These are phyloP conservation scores for Magallana gigas DNA, from an alignment of 1,140 invertebrate species.

Conservation along the genomic window DNA sequence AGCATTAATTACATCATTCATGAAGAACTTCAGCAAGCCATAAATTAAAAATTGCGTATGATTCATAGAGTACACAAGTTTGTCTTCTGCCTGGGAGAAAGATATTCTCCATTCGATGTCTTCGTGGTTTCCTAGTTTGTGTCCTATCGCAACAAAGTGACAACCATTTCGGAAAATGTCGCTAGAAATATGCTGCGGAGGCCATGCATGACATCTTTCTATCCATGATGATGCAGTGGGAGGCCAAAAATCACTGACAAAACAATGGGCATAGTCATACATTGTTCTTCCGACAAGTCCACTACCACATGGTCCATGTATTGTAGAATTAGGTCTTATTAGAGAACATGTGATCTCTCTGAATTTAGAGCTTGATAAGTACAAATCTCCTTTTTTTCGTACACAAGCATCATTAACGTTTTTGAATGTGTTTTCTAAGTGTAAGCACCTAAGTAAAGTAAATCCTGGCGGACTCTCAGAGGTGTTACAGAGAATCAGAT, in stretches of 20 bases:
- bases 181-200: not conserved
- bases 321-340: not conserved
- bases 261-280: slow-evolving; percentile 6
- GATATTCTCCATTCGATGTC: slow-evolving; percentile 51
- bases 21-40: slow-evolving; percentile 42
- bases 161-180: slow-evolving; percentile 43
- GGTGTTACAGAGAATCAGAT: not conserved
- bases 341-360: not conserved
- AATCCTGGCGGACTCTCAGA: not conserved
- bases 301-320: slow-evolving; percentile 41
- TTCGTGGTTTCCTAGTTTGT: not conserved
- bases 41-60: slow-evolving; percentile 46
- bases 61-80: slow-evolving; percentile 34
- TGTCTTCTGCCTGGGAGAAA: slow-evolving; percentile 46
- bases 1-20: slow-evolving; percentile 31
- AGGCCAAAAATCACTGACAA: slow-evolving; percentile 42
- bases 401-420: not conserved
- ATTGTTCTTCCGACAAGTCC: not conserved
- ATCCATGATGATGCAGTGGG: slow-evolving; percentile 13
- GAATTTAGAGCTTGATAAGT: not conserved
- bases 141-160: slow-evolving; percentile 44
- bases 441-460: not conserved
- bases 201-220: slow-evolving; percentile 23
- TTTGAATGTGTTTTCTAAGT: no score
- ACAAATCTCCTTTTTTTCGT: not conserved